Evolutionary conservation across 2,888 invertebrate genomes (phyloP), one percentile per base, ranked within the genome.

Genomic region (Phyllotreta striolata): DNA sequence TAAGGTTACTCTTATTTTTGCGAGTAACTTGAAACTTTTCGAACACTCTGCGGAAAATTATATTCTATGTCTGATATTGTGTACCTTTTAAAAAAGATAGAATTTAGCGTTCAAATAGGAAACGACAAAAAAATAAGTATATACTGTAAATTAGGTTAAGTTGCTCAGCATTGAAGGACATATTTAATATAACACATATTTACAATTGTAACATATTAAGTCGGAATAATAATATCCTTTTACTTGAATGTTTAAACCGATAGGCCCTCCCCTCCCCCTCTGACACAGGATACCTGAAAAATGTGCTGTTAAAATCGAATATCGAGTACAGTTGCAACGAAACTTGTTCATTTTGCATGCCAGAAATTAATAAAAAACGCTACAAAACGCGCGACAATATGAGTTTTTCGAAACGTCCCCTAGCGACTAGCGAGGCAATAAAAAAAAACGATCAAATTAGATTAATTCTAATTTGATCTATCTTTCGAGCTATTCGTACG

Each of bases 41-140:
- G 35, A 60, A 62, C 1, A 63, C 63, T 59, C 60, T 43, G 55
- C 24, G 24, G 24, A 24, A 62, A 67, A 66, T 63, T 68, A 74
- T 74, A 74, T 76, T 79, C 77, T 78, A 77, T 79, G 80, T 80
- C 80, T 79, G 79, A 80, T 78, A 80, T 79, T 79, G 78, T 80
- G 80, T 80, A 80, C 80, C 80, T 80, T 72, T 77, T 75, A 75
- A 75, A 77, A 76, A 4, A 24, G 24, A 64, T 66, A 75, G 76
- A 73, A 74, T 76, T 78, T 76, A 77, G 78, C 75, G 77, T 77
- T 77, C 79, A 78, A 78, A 78, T 78, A 76, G 24, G 24, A 24
- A 24, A 74, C 70, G 66, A 72, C 70, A 73, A 71, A n/a, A n/a
- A n/a, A 72, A 71, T 68, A 70, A 72, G 67, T 69, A 71, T 71